A percentile compares a stretch with the other conserved stretches of the same genome.
These are phyloP conservation scores for Thermophis baileyi DNA, from an alignment of 2,113 vertebrate genomes.

Conservation along the genomic window DNA sequence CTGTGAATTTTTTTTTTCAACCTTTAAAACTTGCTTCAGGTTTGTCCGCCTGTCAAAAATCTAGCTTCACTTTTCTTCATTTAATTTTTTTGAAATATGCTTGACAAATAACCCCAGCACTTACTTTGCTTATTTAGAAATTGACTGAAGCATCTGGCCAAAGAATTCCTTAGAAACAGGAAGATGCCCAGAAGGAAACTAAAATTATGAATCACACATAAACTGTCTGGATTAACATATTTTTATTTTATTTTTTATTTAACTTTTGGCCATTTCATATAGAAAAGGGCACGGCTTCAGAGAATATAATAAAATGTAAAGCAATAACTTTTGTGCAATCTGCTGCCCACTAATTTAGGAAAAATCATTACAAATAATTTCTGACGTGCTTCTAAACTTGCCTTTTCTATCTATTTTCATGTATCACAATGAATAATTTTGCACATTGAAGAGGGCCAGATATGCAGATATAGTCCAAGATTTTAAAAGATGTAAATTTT, in stretches of 20 bases:
- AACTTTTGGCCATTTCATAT: neutral
- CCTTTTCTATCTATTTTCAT: neutral
- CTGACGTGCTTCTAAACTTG: neutral
- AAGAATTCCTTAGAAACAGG: slow-evolving; percentile 5
- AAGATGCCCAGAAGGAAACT: neutral
- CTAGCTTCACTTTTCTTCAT: slow-evolving; percentile 4
- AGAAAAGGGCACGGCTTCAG: neutral
- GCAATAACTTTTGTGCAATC: neutral
- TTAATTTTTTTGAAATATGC: slow-evolving; percentile 23
- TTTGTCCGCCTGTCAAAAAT: neutral
- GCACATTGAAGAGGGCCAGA: neutral
- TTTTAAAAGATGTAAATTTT: neutral
- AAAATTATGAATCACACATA: neutral
- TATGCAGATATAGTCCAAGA: neutral
- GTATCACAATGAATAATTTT: neutral
- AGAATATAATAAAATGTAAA: neutral
- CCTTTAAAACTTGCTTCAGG: neutral
- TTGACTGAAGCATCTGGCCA: slow-evolving; percentile 11
- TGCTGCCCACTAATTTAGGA: neutral
- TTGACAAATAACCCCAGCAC: slow-evolving; percentile 7
- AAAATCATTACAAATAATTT: neutral
- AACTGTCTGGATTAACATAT: neutral
- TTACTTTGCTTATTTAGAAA: slow-evolving; percentile 27
- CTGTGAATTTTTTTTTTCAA: neutral
- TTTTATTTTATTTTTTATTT: neutral